Evolutionary conservation across 2,113 vertebrate genomes (phyloP).

Genomic region (Ifrita kowaldi): DNA sequence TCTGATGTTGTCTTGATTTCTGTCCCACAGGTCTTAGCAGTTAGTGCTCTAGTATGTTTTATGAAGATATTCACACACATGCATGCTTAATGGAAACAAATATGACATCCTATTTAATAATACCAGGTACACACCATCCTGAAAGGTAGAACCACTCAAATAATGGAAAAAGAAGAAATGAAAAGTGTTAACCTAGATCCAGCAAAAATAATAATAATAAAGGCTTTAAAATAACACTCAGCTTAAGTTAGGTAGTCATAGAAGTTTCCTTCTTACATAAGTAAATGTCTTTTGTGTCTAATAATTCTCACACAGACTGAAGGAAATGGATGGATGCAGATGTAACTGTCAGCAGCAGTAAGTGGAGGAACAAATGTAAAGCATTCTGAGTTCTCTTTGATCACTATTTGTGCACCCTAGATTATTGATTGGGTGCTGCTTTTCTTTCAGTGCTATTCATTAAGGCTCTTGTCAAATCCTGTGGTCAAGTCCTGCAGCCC

Average conservation of each 20-base stretch:
- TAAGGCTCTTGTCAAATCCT: not conserved
- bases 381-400: not conserved
- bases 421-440: not conserved
- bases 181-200: not conserved
- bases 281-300: not conserved
- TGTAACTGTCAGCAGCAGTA: not conserved
- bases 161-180: not conserved
- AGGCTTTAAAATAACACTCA: not conserved
- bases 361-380: not conserved
- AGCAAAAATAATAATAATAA: not conserved
- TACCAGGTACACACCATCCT: not conserved
- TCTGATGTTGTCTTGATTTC: slow-evolving; percentile 48
- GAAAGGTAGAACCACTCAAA: not conserved
- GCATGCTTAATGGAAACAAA: not conserved
- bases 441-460: not conserved
- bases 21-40: not conserved
- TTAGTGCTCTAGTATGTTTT: slow-evolving; percentile 15
- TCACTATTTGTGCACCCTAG: not conserved
- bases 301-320: not conserved
- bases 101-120: not conserved
- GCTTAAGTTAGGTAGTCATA: not conserved
- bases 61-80: slow-evolving; percentile 42
- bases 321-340: slow-evolving; percentile 21
- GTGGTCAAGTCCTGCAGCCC: not conserved
- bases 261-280: not conserved